Evolutionary conservation across 2,113 vertebrate genomes (phyloP).

Genomic region (Strix aluco): DNA sequence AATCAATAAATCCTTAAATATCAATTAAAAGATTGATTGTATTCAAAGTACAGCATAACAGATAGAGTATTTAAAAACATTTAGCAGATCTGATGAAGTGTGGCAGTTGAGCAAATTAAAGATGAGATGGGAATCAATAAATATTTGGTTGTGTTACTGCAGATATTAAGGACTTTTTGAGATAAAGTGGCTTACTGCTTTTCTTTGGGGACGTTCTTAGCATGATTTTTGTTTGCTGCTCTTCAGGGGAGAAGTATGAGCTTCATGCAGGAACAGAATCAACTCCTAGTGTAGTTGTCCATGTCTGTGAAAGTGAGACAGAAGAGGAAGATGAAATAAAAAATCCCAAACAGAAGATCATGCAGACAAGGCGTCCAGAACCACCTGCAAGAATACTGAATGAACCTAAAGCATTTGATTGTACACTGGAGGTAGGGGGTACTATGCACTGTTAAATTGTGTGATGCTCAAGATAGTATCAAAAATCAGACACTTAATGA

Average conservation of each 20-base stretch:
- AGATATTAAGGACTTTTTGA: neutral
- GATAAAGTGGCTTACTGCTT: neutral
- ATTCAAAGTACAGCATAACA: neutral
- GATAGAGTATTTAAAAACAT: neutral
- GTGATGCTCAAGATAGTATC: neutral
- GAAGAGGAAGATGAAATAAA: slow-evolving; percentile 84
- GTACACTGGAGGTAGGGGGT: slow-evolving; percentile 31
- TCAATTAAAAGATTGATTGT: neutral
- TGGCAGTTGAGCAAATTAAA: neutral
- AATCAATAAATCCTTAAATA: neutral
- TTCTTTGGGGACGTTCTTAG: neutral
- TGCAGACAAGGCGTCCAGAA: slow-evolving; percentile 91
- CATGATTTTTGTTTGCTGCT: neutral
- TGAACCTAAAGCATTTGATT: slow-evolving; percentile 68
- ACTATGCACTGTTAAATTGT: slow-evolving; percentile 6
- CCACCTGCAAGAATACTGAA: slow-evolving; percentile 76
- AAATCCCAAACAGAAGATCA: slow-evolving; percentile 88
- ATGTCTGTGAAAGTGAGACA: slow-evolving; percentile 95
- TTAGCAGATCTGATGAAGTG: neutral
- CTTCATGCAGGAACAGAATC: slow-evolving; percentile 96
- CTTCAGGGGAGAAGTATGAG: slow-evolving; percentile 93
- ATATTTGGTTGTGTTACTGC: neutral
- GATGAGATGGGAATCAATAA: neutral
- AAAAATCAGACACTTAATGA: neutral
- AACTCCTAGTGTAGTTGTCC: slow-evolving; percentile 96